phyloP scores from a whole-genome alignment of 2,888 invertebrate genomes.

The Globia sparganii region DNA sequence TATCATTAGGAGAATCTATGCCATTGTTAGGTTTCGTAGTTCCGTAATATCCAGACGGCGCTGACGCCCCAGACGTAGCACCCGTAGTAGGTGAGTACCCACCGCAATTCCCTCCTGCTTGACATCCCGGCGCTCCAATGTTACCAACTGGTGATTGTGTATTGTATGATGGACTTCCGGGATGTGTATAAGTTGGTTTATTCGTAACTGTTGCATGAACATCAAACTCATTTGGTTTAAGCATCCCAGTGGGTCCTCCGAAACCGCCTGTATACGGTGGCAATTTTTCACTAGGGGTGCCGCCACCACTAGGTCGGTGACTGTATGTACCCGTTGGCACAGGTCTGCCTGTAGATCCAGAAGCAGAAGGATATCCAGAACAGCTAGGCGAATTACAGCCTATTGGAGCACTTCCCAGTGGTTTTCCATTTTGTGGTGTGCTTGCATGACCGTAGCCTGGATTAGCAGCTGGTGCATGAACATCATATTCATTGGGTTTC shows the following conservation, averaged over 20 bases:
- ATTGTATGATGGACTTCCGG: constrained; percentile 49
- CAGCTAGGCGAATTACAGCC: constrained; percentile 59
- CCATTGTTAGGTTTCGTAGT: constrained; percentile 46
- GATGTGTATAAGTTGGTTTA: constrained; percentile 44
- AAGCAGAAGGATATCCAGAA: constrained; percentile 29
- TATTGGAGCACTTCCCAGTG: constrained; percentile 26
- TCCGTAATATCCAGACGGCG: constrained; percentile 51
- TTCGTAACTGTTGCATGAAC: constrained; percentile 37
- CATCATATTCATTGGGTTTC: constrained; percentile 53
- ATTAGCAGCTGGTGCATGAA: constrained; percentile 28
- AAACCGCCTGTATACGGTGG: constrained; percentile 77
- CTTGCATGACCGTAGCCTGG: constrained; percentile 32
- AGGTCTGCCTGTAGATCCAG: constrained; percentile 22
- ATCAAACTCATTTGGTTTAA: constrained; percentile 61
- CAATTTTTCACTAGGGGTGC: constrained; percentile 37
- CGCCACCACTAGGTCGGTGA: constrained; percentile 15
- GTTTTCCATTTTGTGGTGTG: constrained; percentile 27
- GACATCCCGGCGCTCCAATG: constrained; percentile 48
- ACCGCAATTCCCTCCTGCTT: constrained; percentile 50
- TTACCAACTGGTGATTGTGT: constrained; percentile 42
- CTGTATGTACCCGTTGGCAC: constrained; percentile 21
- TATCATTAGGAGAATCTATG: constrained; percentile 41
- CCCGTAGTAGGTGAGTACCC: constrained; percentile 38
- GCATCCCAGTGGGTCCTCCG: constrained; percentile 73
- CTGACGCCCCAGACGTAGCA: constrained; percentile 36